Conservation (phyloP, 2,888 invertebrate species). For the Hirtodrosophila confusa region DNA sequence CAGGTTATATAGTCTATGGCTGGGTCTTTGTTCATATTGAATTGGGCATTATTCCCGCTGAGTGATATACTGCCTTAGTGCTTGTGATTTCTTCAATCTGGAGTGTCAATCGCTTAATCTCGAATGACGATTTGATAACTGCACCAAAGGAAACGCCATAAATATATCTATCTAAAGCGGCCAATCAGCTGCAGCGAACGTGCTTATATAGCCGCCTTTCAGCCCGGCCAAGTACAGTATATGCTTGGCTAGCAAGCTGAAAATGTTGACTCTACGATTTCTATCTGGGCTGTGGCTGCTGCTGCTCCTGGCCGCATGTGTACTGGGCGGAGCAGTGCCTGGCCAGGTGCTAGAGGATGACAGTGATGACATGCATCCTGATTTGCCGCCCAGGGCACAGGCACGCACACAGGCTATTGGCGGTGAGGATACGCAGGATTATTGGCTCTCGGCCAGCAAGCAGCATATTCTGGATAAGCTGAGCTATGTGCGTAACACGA, state of each 20-base stretch:
- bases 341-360: constrained; percentile 17
- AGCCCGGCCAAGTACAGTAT: constrained; percentile 44
- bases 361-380: constrained; percentile 73
- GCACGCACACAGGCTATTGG: not conserved
- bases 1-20: constrained; percentile 59
- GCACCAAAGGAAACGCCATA: constrained; percentile 35
- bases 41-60: constrained; percentile 1
- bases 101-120: constrained; percentile 57
- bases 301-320: constrained; percentile 29
- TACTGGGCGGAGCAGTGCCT: constrained; percentile 56
- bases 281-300: constrained; percentile 11
- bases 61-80: constrained; percentile 19
- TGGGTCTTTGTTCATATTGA: constrained; percentile 11
- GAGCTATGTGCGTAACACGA: constrained; percentile 73
- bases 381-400: constrained; percentile 3
- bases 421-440: constrained; percentile 60
- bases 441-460: constrained; percentile 71
- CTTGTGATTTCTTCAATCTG: constrained; percentile 51
- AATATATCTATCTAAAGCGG: constrained; percentile 29
- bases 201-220: constrained; percentile 52
- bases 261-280: constrained; percentile 29
- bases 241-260: constrained; percentile 34
- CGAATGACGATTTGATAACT: constrained; percentile 48
- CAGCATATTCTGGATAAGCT: constrained; percentile 73
- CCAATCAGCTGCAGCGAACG: constrained; percentile 23